Evolutionary conservation across 2,888 invertebrate genomes (phyloP).

Genomic region (Formica aserva): DNA sequence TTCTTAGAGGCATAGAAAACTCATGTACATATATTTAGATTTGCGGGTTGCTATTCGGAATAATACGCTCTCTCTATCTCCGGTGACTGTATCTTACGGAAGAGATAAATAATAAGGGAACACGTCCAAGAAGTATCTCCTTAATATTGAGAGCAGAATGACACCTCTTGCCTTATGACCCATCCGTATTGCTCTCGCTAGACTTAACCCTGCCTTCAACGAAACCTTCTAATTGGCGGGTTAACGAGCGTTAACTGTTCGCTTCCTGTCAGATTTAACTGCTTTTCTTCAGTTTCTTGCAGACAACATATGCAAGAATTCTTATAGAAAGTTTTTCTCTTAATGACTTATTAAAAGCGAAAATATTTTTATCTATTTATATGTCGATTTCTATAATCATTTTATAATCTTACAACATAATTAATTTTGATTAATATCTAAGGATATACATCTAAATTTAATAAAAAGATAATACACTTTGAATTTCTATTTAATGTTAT

Average conservation of each 20-base stretch:
- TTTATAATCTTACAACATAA: background rate
- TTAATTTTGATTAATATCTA: background rate
- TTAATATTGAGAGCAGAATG: slow-evolving; percentile 73
- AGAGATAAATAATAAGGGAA: slow-evolving; percentile 35
- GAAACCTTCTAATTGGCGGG: slow-evolving; percentile 84
- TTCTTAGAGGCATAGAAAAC: background rate
- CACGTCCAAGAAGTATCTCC: slow-evolving; percentile 2
- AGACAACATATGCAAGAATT: slow-evolving; percentile 55
- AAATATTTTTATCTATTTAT: background rate
- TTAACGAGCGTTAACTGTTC: slow-evolving; percentile 85
- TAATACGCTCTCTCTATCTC: background rate
- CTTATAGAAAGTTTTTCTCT: background rate
- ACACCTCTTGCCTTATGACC: slow-evolving; percentile 83
- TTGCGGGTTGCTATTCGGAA: background rate
- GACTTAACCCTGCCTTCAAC: slow-evolving; percentile 80
- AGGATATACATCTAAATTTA: background rate
- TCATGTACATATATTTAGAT: background rate
- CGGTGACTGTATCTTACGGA: slow-evolving; percentile 7
- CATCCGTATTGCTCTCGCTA: slow-evolving; percentile 75
- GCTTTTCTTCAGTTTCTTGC: slow-evolving; percentile 79
- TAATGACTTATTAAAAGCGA: background rate
- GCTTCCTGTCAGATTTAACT: slow-evolving; percentile 85
- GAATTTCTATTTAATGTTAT: background rate
- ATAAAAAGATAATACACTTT: background rate
- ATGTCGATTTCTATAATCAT: background rate